Evolutionary conservation across 2,888 invertebrate species (phyloP), one percentile per base, ranked within the genome.

Genomic region (Oxyteleia sp.): DNA sequence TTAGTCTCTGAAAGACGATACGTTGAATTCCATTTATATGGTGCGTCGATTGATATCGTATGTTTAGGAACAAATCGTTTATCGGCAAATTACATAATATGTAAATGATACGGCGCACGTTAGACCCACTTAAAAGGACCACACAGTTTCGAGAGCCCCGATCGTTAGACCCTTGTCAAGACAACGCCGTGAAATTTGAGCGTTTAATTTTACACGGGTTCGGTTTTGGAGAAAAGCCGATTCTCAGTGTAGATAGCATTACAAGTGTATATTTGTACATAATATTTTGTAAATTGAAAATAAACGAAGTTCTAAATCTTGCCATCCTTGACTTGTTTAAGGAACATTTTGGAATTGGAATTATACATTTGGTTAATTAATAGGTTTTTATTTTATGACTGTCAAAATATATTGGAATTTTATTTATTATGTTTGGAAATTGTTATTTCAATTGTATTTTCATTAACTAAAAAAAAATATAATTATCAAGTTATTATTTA

Each of bases 161-260:
- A 61, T 63, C 72, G 32, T 63, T 74, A 64, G 69, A 69, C 63
- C 69, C 63, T 71, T 71, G 76, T 76, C 76, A 57, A 78, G 69
- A 71, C 64, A 69, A 29, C 26, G 57, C 69, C 16, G 69, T 79
- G 78, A 79, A 79, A 79, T 79, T 71, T 71, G 69, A 79, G 55
- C 78, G 16, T 79, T 69, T 79, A 79, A 79, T 79, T 79, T 69
- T 69, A 79, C 78, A 79, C 15, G 45, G 26, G 41, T 61, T 76
- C 41, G 20, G 49, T 55, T 63, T 69, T 51, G 15, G 53, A 78
- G 32, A 68, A 78, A 69, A 68, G 51, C 45, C 26, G 78, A 78
- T 78, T 23, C 53, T 8, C 23, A 23, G n/a, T 11, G 4, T 18
- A 78, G 78, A 78, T 78, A 61, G 69, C 53, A 32, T 69, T 61